phyloP scores from a whole-genome alignment of 2,113 vertebrate genomes.

The Daboia siamensis region DNA sequence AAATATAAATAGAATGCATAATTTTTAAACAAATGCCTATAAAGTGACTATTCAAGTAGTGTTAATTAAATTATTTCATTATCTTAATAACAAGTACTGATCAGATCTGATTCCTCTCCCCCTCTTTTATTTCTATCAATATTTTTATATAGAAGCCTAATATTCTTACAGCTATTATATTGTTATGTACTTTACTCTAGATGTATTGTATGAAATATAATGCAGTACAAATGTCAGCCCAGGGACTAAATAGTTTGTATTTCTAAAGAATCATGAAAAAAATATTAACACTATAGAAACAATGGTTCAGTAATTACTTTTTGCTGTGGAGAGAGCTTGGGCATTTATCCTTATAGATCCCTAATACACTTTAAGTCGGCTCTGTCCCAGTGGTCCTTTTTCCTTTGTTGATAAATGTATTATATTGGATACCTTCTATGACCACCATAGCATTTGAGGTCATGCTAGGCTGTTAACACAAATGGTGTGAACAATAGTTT shows the following conservation, averaged over 20 bases:
- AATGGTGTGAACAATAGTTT: conserved; percentile 82
- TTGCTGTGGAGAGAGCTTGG: conserved; percentile 69
- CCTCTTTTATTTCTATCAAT: conserved; percentile 63
- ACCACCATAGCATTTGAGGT: conserved; percentile 71
- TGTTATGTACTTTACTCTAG: conserved; percentile 59
- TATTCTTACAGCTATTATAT: conserved; percentile 60
- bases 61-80: conserved; percentile 67
- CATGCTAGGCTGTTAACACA: conserved; percentile 76
- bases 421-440: conserved; percentile 67
- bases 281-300: conserved; percentile 76
- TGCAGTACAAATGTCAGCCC: conserved; percentile 70
- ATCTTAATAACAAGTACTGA: conserved; percentile 60
- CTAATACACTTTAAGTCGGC: conserved; percentile 73
- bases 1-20: conserved; percentile 47
- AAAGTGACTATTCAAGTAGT: conserved; percentile 57
- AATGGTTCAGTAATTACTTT: conserved; percentile 79
- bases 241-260: conserved; percentile 73
- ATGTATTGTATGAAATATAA: conserved; percentile 74
- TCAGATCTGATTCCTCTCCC: conserved; percentile 51
- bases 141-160: conserved; percentile 64
- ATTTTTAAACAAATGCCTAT: conserved; percentile 62
- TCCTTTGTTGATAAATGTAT: conserved; percentile 78
- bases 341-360: conserved; percentile 77
- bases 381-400: conserved; percentile 74
- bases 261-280: conserved; percentile 75